Base-by-base conservation (phyloP, 2,888 invertebrate species). In the Hydriomena furcata region DNA sequence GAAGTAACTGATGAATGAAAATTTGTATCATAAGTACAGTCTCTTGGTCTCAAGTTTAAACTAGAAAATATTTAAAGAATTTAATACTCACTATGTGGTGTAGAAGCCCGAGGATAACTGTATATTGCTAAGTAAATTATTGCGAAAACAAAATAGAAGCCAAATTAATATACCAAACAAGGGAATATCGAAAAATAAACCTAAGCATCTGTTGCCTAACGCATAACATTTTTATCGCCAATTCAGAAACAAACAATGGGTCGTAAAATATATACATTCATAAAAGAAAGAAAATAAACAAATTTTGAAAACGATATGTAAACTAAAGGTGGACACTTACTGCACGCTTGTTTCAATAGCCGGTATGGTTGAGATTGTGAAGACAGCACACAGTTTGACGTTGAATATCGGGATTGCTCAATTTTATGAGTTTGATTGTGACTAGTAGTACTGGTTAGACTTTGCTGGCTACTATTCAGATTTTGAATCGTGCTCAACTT, bases 21-120 rank as follows among this genome's bases (percentile, higher is more conserved):
- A n/a, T n/a, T n/a, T n/a, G n/a, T n/a, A n/a, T n/a, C n/a, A n/a
- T n/a, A n/a, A n/a, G n/a, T n/a, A n/a, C n/a, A n/a, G n/a, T n/a
- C n/a, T n/a, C n/a, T n/a, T n/a, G n/a, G n/a, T n/a, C n/a, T n/a
- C n/a, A n/a, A n/a, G n/a, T n/a, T n/a, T n/a, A n/a, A n/a, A n/a
- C n/a, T n/a, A n/a, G n/a, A n/a, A n/a, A n/a, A n/a, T 2, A 17
- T 17, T 17, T 17, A 28, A 30, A 28, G 38, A n/a, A 46, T 41
- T 63, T 25, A 42, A 28, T 60, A 89, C 89, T 90, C 73, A 90
- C 87, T 84, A 68, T 89, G 89, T 76, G 89, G 89, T 81, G 89
- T 90, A 58, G 89, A 83, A 63, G 88, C 88, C 80, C 88, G 81
- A 73, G 88, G 88, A 82, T 90, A 89, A 76, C 89, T 90, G 88